These are phyloP conservation scores for Gallinago jamesoni DNA, from an alignment of 2,113 vertebrate genomes.

Conservation along the genomic window DNA sequence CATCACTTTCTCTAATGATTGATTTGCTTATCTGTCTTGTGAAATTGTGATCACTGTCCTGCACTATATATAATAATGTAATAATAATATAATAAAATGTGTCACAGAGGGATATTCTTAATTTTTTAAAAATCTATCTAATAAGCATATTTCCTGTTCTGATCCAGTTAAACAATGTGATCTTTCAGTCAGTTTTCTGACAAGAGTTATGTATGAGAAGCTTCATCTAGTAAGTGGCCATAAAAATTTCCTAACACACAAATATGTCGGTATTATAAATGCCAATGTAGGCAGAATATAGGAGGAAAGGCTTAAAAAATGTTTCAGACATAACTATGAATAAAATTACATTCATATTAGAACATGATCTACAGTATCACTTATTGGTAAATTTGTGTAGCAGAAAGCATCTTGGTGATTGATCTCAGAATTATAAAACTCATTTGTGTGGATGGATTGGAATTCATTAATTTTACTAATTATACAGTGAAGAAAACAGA, in stretches of 20 bases:
- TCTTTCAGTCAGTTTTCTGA: not conserved
- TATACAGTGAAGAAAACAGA: conserved; percentile 83
- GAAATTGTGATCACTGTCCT: not conserved
- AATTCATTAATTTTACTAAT: conserved; percentile 89
- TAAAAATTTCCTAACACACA: not conserved
- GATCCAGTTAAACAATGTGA: not conserved
- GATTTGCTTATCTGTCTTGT: not conserved
- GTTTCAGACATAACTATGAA: not conserved
- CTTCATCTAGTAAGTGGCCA: not conserved
- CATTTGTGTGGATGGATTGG: conserved; percentile 82
- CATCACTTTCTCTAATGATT: not conserved
- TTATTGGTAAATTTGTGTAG: conserved; percentile 53
- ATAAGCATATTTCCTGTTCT: not conserved
- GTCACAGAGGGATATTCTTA: not conserved
- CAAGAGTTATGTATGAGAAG: conserved; percentile 1
- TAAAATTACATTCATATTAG: not conserved
- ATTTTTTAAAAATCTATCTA: not conserved
- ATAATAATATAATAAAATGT: not conserved
- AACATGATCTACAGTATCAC: conserved; percentile 50
- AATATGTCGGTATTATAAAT: not conserved
- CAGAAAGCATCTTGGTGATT: conserved; percentile 75
- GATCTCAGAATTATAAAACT: conserved; percentile 81
- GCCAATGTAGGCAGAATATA: not conserved
- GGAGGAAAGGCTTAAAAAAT: not conserved
- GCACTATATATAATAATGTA: not conserved